Evolutionary conservation across 2,113 vertebrate species (phyloP), one percentile per base, ranked within the genome.

Genomic region (Phalacrocorax pelagicus): DNA sequence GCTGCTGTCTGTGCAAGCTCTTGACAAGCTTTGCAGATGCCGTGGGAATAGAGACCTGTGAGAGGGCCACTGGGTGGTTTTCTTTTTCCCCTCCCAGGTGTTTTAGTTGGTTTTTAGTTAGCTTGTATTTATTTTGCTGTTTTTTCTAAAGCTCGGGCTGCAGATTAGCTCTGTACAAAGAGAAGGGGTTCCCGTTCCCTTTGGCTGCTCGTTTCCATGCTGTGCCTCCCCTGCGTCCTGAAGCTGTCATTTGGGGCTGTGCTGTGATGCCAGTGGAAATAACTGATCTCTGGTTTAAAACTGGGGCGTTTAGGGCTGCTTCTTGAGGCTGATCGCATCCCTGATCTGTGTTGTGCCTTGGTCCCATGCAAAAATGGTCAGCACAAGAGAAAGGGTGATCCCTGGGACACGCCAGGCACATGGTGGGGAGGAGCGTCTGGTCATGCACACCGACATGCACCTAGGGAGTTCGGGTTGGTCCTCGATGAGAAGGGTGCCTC

Each of bases 251-350:
- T n/a, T 55, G n/a, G 14, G 57, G 10, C 47, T 74, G 32, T 75
- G 66, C 49, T 7, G 0, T 47, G 66, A n/a, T 77, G 29, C 47
- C 52, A 18, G 52, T 46, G 49, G 54, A 55, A 67, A 66, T 40
- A 75, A 61, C 34, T 57, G 13, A 10, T 49, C 52, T 44, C 65
- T 87, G 47, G 9, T 61, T 91, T 94, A 23, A 61, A 91, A 44
- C 5, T 30, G 22, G 5, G 32, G 26, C 17, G 1, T 18, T 26
- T 3, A 55, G 72, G 32, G 11, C 8, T 46, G 4, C 7, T 77
- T 69, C 29, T 81, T 0, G 8, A 69, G 18, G 34, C 23, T 79
- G 20, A 8, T 36, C 0, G 0, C 29, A 12, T 22, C n/a, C 13
- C 26, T 65, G 29, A 15, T 55, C 32, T 52, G 15, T 82, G 42